Percentiles rank a stretch among this genome's conserved stretches.
Conservation (phyloP, 2,888 invertebrate species). For the Oscheius sp. region DNA sequence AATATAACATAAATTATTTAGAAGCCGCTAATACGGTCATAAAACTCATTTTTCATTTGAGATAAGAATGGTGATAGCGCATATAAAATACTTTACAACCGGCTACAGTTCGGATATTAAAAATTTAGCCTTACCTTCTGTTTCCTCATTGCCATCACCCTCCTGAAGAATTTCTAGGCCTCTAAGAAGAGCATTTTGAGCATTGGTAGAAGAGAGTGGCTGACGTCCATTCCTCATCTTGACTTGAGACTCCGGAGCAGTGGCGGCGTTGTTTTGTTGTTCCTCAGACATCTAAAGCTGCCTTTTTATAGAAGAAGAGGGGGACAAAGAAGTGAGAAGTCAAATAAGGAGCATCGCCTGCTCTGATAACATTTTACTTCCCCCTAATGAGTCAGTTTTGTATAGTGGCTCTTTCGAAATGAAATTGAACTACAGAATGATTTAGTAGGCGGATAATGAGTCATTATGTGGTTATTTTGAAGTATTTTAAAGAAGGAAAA, state of each 20-base stretch:
- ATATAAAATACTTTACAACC: background rate
- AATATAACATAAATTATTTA: background rate
- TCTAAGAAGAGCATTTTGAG: slow-evolving; percentile 50
- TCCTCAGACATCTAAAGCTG: slow-evolving; percentile 9
- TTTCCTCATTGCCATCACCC: slow-evolving; percentile 61
- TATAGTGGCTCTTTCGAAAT: no score
- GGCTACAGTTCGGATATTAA: background rate
- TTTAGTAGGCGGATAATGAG: no score
- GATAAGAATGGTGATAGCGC: background rate
- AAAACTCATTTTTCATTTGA: background rate
- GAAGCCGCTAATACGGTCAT: background rate
- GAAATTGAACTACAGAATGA: no score
- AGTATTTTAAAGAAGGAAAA: no score
- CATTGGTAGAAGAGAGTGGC: slow-evolving; percentile 36
- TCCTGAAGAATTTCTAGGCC: slow-evolving; percentile 62
- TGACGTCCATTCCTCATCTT: slow-evolving; percentile 35
- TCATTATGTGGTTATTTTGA: no score
- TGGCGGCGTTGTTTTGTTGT: background rate
- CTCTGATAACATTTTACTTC: no score
- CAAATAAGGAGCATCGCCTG: no score
- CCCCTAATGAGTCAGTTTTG: background rate
- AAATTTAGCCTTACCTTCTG: slow-evolving; percentile 63
- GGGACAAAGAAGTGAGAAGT: no score
- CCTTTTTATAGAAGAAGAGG: no score
- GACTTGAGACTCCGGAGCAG: slow-evolving; percentile 33